Base-by-base conservation (phyloP, 2,113 vertebrate species). In the Engraulis encrasicolus region DNA sequence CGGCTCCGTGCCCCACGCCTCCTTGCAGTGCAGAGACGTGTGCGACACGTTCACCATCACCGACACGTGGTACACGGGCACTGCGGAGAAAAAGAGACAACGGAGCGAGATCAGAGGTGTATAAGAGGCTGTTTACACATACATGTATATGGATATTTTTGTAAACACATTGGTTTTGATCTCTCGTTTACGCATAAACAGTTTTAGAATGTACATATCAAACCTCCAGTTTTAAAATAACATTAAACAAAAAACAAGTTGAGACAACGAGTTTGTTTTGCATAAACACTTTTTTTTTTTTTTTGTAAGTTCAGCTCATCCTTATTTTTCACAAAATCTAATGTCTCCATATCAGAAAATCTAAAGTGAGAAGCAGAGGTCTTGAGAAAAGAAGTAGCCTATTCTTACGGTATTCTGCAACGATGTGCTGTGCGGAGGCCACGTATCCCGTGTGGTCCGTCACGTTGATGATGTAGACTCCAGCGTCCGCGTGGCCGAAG, bases 1-100 rank as follows among this genome's bases (percentile, higher is more conserved):
- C 2, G 94, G 95, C 0, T 95, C 92, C 0, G 94, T 95, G 9
- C 95, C 95, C 93, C 94, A 95, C 50, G 95, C 90, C 89, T 95
- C 94, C 20, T 82, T 87, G 48, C 95, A 95, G 31, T 91, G 86
- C 83, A 95, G 92, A 40, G 50, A 77, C 6, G 90, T 91, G 88
- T 95, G 91, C 1, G 94, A 94, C 77, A 89, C 54, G n/a, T 95
- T 95, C 88, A 95, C 87, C 87, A 93, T 93, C 86, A 95, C 91
- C 0, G 94, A 92, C 23, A 95, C 94, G 0, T 95, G 94, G 84
- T 94, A 88, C 85, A 95, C 93, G 0, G 90, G 88, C 90, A 92
- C 94, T 95, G 92, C 0, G 92, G 1, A 50, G 18, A 50, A 17
- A 40, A 80, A 17, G 23, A n/a, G 37, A 66, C 17, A 49, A n/a